Base-by-base conservation (phyloP, 1,140 invertebrate species). In the Aleiodes sp. region DNA sequence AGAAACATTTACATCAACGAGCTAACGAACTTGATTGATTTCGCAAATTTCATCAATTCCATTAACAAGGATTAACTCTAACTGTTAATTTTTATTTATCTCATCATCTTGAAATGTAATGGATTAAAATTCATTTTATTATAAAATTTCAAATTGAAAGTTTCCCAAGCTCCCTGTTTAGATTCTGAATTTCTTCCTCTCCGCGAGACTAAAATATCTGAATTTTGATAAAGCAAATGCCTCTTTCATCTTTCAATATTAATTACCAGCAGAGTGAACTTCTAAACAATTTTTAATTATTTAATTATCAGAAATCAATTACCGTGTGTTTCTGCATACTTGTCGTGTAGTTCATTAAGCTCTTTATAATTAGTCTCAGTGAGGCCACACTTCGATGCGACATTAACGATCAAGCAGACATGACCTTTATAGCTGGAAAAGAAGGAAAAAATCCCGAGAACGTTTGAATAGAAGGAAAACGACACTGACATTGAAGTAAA, bases 381-480 rank as follows among this genome's bases (percentile, higher is more conserved):
- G 24, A 93, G 89, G 14, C 95, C 94, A 86, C 95, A 97, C 79
- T 95, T 91, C 14, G 94, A 95, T 6, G 95, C 95, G 16, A 96
- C 94, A 83, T 97, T 97, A 0, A 96, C 94, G 68, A 96, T 91
- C 33, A 97, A 78, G 9, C 90, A 86, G 1, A 95, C 93, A 74
- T 91, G 88, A 4, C 89, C 92, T 76, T 89, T 89, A 79, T 94
- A 95, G 1, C 85, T 86, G 59, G 12, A 78, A 70, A 60, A 64
- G 60, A 75, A 29, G n/a, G 16, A 9, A 56, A 43, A 24, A 12
- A 16, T n/a, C n/a, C n/a, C n/a, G n/a, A n/a, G n/a, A 57, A 33
- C 41, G 24, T 12, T 62, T n/a, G n/a, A n/a, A 26, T 39, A 43
- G 31, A 46, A 24, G 19, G 52, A 16, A 70, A n/a, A 16, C n/a